Evolutionary conservation across 2,888 invertebrate species (phyloP), one percentile per base, ranked within the genome.

Genomic region (Scaptodrosophila latifasciaeformis): DNA sequence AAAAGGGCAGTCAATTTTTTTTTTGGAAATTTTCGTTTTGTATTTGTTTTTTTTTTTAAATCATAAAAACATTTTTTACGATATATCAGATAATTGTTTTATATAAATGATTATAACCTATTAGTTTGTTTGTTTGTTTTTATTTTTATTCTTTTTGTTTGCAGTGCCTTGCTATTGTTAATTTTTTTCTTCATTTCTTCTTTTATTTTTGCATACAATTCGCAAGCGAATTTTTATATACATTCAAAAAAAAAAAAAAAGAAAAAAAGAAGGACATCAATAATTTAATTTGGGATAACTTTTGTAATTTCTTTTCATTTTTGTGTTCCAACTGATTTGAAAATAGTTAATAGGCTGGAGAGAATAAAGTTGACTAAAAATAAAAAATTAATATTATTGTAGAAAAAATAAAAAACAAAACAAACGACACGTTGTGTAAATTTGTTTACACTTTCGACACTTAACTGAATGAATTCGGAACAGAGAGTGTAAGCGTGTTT

Each of bases 31-130:
- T 61, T 24, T 40, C 39, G 55, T 48, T 30, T 35, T 54, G 48
- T 35, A 59, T 59, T 55, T 52, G 29, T 53, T 66, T 72, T 74
- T 69, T 63, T 69, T 67, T 72, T 79, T 68, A 72, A 75, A 75
- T 76, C 77, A 75, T 75, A 75, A 79, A 74, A 75, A 79, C 74
- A 76, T 72, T 67, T n/a, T 79, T 78, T 75, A 75, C 65, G 79
- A 78, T 70, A 59, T 64, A 72, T 71, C 70, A 59, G 64, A 70
- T 60, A 66, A 62, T 65, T 59, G 54, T 63, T 71, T 64, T 50
- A 54, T 70, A 67, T 68, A 50, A 54, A 72, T 58, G 78, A 74
- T n/a, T 75, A 70, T 70, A 72, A 67, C 71, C 78, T 75, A 72
- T 78, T 78, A 72, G 72, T 72, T 75, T 65, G 59, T 65, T n/a